Conservation (phyloP, 2,888 invertebrate species). For the Tiphia femorata region DNA sequence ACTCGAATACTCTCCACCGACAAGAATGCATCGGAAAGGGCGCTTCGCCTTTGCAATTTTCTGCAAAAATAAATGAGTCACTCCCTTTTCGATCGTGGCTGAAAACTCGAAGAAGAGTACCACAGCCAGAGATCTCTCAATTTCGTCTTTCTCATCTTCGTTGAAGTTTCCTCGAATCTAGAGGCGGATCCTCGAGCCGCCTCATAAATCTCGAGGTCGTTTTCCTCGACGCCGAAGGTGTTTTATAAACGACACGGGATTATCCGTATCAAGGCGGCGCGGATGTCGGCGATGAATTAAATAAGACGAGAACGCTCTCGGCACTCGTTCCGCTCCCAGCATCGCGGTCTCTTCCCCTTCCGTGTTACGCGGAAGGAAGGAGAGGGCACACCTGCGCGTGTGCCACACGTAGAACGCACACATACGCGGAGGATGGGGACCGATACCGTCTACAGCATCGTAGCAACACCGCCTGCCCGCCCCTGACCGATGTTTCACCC, state of each 20-base stretch:
- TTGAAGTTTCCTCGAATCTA: neutral
- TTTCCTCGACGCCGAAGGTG: neutral
- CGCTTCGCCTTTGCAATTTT: too few relatives aligned
- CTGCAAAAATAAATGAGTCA: too few relatives aligned
- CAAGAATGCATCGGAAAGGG: too few relatives aligned
- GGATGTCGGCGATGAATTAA: slow-evolving; percentile 28
- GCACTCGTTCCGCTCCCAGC: neutral
- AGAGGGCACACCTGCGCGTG: too few relatives aligned
- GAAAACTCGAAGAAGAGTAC: neutral
- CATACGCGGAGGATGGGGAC: too few relatives aligned
- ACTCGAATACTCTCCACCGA: too few relatives aligned
- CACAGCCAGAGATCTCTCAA: neutral
- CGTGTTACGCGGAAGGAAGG: too few relatives aligned
- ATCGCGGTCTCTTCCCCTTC: neutral
- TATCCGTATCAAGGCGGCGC: slow-evolving; percentile 22
- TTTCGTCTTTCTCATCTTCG: neutral
- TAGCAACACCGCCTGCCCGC: neutral
- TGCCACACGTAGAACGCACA: too few relatives aligned
- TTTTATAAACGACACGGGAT: slow-evolving; percentile 23
- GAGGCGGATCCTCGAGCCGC: neutral
- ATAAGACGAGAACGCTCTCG: slow-evolving; percentile 19
- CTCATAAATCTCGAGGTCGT: neutral
- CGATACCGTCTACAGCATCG: neutral
- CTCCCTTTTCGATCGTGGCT: too few relatives aligned
- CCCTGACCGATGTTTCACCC: slow-evolving; percentile 17